Evolutionary conservation across 2,797 vertebrate species (phyloP), one percentile per base, ranked within the genome.

Genomic region (Falco naumanni): DNA sequence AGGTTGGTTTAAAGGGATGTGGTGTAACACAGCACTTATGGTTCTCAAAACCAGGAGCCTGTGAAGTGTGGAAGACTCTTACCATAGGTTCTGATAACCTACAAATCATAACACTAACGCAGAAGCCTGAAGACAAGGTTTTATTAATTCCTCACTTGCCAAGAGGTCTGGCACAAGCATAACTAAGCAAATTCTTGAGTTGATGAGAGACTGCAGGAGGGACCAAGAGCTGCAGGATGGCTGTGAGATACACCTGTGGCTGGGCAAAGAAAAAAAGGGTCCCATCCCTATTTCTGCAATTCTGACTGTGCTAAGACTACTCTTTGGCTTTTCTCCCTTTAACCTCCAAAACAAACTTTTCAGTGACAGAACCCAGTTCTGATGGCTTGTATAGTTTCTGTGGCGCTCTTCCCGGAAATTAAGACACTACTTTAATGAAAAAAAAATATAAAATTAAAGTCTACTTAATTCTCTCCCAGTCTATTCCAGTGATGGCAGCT

Each of bases 1-100:
- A 60, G 33, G 54, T 34, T 3, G 2, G 21, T 53, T 72, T 72
- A 82, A 75, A 80, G 53, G 25, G 53, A 51, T 57, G 16, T 71
- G 51, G 11, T 33, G 6, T 18, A 65, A 71, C 0, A 0, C 4
- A 43, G n/a, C 1, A 3, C 70, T 66, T 89, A 17, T 45, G 47
- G 31, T 6, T 74, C 31, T 79, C 47, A 33, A 82, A 66, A 69
- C 13, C 7, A 5, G 28, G 11, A 68, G 4, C 11, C 51, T 54
- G 14, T 47, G 51, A 61, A 29, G 37, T 50, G 57, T n/a, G 29
- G 41, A 87, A 89, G 47, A 28, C 39, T 48, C n/a, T 13, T 17
- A 65, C 24, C 13, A 65, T 5, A n/a, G 10, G 17, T 59, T 72
- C 37, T 79, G 57, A n/a, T 65, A 69, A 83, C 18, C 47, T 48